phyloP scores from a whole-genome alignment of 2,888 invertebrate species.

The Lottia scabra region DNA sequence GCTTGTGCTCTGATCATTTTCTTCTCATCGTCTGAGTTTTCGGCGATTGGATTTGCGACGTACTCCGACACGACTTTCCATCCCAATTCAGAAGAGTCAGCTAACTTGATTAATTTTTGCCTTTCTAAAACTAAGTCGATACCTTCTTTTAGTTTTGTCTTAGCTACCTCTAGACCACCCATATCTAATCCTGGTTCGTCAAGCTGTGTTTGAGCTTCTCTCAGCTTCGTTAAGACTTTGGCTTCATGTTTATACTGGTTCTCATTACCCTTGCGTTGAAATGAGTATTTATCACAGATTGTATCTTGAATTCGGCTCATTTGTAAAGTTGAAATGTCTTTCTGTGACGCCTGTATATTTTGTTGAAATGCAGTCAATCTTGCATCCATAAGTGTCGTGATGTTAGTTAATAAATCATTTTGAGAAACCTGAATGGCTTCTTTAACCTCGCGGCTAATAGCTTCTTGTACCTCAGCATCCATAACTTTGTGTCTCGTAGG shows the following conservation, averaged over 20 bases:
- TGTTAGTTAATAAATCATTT: background rate
- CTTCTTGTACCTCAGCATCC: too few relatives aligned
- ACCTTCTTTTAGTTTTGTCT: background rate
- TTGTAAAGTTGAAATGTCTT: conserved; percentile 3
- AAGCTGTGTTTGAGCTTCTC: conserved; percentile 5
- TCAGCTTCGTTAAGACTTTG: conserved; percentile 9
- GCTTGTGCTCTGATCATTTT: conserved; percentile 7
- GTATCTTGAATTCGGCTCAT: conserved; percentile 16
- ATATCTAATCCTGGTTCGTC: background rate
- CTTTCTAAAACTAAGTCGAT: background rate
- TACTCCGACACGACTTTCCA: conserved; percentile 5
- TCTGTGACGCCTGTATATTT: background rate
- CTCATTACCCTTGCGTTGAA: conserved; percentile 18
- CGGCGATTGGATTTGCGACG: conserved; percentile 12
- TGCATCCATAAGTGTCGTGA: conserved; percentile 1
- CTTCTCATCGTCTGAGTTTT: conserved; percentile 14
- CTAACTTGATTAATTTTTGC: conserved; percentile 2
- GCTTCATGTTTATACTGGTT: conserved; percentile 8
- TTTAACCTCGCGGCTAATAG: too few relatives aligned
- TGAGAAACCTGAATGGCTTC: background rate
- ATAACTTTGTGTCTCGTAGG: too few relatives aligned
- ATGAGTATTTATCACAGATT: background rate
- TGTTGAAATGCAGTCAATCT: conserved; percentile 9
- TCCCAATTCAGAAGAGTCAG: background rate
- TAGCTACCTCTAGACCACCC: background rate